phyloP scores from a whole-genome alignment of 2,113 vertebrate species.

The Boulengeromyrus knoepffleri region DNA sequence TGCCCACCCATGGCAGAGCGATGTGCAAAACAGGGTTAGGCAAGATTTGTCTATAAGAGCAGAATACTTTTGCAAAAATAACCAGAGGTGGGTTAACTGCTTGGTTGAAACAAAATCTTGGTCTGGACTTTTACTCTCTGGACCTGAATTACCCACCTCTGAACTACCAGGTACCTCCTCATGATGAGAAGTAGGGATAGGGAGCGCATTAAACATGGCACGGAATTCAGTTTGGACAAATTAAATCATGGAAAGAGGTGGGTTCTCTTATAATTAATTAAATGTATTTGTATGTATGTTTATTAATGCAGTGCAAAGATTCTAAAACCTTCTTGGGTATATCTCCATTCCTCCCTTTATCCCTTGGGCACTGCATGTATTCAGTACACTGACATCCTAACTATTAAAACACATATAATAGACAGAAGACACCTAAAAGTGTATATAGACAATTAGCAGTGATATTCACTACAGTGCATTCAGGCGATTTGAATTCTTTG shows the following conservation, averaged over 20 bases:
- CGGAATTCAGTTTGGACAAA: not conserved
- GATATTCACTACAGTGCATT: not conserved
- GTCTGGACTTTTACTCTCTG: not conserved
- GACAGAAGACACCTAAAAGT: not conserved
- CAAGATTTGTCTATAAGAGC: not conserved
- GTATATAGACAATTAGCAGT: not conserved
- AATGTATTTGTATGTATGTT: not conserved
- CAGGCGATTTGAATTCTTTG: not conserved
- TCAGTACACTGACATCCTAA: not conserved
- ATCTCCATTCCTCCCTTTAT: not conserved
- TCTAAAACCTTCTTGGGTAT: not conserved
- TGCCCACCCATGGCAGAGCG: not conserved
- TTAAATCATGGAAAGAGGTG: not conserved
- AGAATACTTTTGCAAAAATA: not conserved
- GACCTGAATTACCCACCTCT: not conserved
- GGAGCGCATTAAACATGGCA: not conserved
- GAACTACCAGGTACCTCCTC: not conserved
- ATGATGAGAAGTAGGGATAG: not conserved
- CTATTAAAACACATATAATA: not conserved
- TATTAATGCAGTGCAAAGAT: not conserved
- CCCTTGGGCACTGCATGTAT: not conserved
- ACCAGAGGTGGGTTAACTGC: not conserved
- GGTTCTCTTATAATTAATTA: not conserved
- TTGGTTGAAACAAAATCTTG: not conserved
- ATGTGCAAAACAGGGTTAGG: not conserved